phyloP scores from a whole-genome alignment of 2,888 invertebrate genomes.

The Zelleria hepariella region DNA sequence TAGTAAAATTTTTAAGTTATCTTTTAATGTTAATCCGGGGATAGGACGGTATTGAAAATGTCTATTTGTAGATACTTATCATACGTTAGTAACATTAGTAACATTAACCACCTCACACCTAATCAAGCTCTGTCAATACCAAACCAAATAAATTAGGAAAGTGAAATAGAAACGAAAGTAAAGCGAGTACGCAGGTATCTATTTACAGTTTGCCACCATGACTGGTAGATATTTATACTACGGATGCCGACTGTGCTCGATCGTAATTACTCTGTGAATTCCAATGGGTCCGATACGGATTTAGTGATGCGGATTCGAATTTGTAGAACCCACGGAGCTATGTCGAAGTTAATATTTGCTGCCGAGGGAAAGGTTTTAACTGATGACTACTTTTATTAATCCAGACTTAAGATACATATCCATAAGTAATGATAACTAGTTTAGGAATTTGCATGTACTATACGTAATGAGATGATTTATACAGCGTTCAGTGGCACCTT shows the following conservation, averaged over 20 bases:
- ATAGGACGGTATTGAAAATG: too few species aligned
- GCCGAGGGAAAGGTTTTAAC: too few species aligned
- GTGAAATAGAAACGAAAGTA: constrained; percentile 20
- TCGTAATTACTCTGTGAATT: neutral
- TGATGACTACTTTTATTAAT: too few species aligned
- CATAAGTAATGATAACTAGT: too few species aligned
- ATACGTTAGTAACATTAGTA: neutral
- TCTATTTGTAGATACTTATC: neutral
- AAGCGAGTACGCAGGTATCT: constrained; percentile 4
- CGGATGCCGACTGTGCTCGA: neutral
- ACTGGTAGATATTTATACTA: constrained; percentile 11
- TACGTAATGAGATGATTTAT: too few species aligned
- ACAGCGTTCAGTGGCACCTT: too few species aligned
- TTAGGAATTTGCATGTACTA: too few species aligned
- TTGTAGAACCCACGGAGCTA: neutral
- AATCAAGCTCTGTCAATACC: neutral
- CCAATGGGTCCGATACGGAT: neutral
- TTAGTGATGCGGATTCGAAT: neutral
- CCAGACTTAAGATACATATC: too few species aligned
- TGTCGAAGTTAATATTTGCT: too few species aligned
- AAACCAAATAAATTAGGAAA: neutral
- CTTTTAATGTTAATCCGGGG: too few species aligned
- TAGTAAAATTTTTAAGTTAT: too few species aligned
- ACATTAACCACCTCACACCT: neutral
- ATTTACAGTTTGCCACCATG: constrained; percentile 20